These are phyloP conservation scores for Pelagia noctiluca DNA, from an alignment of 30 jellyfish, hydroid and myxozoan genomes.

Conservation along the genomic window DNA sequence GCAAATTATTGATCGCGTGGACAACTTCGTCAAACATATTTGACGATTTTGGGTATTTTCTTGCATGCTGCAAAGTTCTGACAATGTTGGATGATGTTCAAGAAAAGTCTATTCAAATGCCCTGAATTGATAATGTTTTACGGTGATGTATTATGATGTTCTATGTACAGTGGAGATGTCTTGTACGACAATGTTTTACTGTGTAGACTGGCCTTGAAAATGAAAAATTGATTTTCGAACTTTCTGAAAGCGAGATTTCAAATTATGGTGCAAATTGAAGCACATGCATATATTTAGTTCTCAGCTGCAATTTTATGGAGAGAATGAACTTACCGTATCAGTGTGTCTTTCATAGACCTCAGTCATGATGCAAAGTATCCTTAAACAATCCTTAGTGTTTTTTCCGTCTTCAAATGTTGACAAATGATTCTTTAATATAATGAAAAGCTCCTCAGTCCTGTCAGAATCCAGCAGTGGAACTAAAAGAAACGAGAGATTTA, in stretches of 20 bases:
- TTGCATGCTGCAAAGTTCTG: too few species aligned
- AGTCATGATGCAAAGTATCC: neutral
- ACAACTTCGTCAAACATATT: too few species aligned
- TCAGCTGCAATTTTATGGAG: too few species aligned
- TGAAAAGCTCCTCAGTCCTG: neutral
- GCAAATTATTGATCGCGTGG: too few species aligned
- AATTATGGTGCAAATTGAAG: too few species aligned
- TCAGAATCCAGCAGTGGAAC: neutral
- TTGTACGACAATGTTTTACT: neutral
- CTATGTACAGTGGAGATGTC: too few species aligned
- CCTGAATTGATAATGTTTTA: too few species aligned
- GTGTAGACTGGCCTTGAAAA: neutral
- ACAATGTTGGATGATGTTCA: too few species aligned
- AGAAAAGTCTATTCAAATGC: too few species aligned
- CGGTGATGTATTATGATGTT: too few species aligned
- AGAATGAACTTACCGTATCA: neutral
- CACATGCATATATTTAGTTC: too few species aligned
- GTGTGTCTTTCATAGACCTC: neutral
- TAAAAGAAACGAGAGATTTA: neutral
- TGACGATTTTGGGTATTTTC: too few species aligned
- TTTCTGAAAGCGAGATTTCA: neutral
- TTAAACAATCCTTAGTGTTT: neutral
- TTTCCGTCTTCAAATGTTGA: neutral
- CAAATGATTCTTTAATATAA: neutral
- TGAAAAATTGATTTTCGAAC: neutral